Base-by-base conservation (phyloP, 2,113 vertebrate genomes). In the Nerophis lumbriciformis region DNA sequence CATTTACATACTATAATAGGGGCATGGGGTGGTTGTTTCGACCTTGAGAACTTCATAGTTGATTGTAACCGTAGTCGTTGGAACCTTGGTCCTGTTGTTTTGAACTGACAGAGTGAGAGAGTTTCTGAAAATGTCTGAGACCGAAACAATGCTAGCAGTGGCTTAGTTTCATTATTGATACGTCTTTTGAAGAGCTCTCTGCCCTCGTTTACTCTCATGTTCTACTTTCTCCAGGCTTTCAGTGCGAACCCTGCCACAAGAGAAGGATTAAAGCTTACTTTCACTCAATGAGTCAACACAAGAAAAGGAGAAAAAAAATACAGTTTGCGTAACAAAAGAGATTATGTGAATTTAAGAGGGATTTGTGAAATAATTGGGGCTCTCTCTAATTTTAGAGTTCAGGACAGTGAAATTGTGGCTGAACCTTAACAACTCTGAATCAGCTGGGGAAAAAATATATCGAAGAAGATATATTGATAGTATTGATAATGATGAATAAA, bases 291-390 rank as follows among this genome's bases (percentile, higher is more conserved):
- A 87, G 78, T 49, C 48, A 49, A 49, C 6, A 49, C 48, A 49
- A 2, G 15, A 16, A 49, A 49, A 48, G 15, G 11, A 16, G 5
- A 49, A 6, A 16, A n/a, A 49, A 49, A 49, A 49, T 49, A 49
- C n/a, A 16, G 15, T 49, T 85, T 86, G 65, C 77, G 74, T 79
- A 84, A 87, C 82, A 84, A 85, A 83, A 71, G 78, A 83, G 85
- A 84, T 88, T 88, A 88, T 78, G 63, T 82, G 84, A 78, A 82
- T 86, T 89, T 84, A 87, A 83, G 79, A 83, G 63, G 83, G 80
- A 85, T 88, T 87, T 84, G 58, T 13, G 42, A 19, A 88, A 85
- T 83, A 84, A 85, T 84, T 84, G 74, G 59, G 48, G 68, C 65
- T 82, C 79, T 77, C 78, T 84, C 66, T 80, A 73, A 85, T 76